These are phyloP conservation scores for Mus minutoides DNA, from an alignment of 2,797 vertebrate genomes.

Conservation along the genomic window DNA sequence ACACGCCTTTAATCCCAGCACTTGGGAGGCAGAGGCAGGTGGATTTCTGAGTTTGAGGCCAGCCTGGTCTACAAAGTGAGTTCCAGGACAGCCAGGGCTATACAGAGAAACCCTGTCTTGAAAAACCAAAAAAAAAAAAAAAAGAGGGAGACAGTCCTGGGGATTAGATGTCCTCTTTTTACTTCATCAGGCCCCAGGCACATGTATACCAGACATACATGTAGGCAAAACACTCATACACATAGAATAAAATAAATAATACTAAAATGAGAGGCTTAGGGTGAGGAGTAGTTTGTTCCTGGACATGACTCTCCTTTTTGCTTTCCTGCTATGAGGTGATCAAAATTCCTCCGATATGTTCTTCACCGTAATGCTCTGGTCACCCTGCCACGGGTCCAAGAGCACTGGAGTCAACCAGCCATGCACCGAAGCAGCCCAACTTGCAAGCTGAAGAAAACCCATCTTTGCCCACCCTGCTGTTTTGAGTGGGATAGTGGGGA, in stretches of 20 bases:
- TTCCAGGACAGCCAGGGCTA: no score
- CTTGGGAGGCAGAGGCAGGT: no score
- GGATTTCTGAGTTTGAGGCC: no score
- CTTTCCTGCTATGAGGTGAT: not conserved
- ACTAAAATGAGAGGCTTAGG: not conserved
- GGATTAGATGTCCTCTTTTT: not conserved
- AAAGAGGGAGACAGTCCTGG: no score
- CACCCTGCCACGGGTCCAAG: not conserved
- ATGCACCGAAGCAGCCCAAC: not conserved
- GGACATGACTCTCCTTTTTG: not conserved
- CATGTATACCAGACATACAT: not conserved
- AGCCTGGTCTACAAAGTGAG: no score
- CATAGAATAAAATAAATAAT: not conserved
- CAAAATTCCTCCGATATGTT: not conserved
- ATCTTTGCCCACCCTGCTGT: not conserved
- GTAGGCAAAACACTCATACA: not conserved
- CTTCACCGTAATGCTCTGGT: not conserved
- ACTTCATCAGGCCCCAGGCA: not conserved
- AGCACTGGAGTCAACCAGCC: not conserved
- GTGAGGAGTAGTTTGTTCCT: not conserved
- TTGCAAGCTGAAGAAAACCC: no score
- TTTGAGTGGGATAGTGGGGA: not conserved
- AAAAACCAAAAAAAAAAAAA: no score
- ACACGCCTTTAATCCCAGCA: no score
- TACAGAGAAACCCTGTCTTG: no score